Conservation (phyloP, 2,888 invertebrate species). For the Drosophila fulvimacula region DNA sequence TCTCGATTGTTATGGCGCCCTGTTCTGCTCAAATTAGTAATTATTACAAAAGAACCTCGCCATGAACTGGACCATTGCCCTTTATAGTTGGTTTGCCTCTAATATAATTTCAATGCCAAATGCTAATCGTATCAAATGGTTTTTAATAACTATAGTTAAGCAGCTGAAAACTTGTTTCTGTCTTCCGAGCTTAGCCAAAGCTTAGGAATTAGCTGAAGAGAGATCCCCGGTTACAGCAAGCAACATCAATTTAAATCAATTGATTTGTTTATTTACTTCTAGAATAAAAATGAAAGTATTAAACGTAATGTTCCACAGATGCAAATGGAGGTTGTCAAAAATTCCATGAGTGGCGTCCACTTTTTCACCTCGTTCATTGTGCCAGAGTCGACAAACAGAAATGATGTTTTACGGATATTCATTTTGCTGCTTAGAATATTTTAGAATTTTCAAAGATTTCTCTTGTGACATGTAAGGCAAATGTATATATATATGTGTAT, state of each 20-base stretch:
- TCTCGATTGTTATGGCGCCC: neutral
- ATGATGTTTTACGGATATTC: neutral
- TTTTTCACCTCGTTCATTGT: constrained; percentile 28
- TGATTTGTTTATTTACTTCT: neutral
- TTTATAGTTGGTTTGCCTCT: constrained; percentile 12
- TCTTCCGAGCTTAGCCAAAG: neutral
- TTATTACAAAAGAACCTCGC: constrained; percentile 23
- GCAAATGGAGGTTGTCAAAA: constrained; percentile 9
- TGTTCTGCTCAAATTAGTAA: neutral
- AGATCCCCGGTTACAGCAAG: constrained; percentile 18
- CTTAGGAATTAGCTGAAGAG: constrained; percentile 5
- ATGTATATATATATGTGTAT: neutral
- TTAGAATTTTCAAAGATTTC: constrained; percentile 8
- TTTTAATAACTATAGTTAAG: neutral
- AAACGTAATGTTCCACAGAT: constrained; percentile 27
- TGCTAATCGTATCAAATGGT: constrained; percentile 30
- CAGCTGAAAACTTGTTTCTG: constrained; percentile 29
- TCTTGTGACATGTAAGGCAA: constrained; percentile 19
- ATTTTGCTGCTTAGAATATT: neutral
- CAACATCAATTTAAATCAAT: neutral
- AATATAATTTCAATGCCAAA: constrained; percentile 49
- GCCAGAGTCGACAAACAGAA: neutral
- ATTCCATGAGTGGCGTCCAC: constrained; percentile 42
- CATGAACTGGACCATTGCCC: constrained; percentile 51
- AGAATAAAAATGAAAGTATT: neutral